phyloP scores from a whole-genome alignment of 1,140 invertebrate species.

The Episyrphus balteatus region DNA sequence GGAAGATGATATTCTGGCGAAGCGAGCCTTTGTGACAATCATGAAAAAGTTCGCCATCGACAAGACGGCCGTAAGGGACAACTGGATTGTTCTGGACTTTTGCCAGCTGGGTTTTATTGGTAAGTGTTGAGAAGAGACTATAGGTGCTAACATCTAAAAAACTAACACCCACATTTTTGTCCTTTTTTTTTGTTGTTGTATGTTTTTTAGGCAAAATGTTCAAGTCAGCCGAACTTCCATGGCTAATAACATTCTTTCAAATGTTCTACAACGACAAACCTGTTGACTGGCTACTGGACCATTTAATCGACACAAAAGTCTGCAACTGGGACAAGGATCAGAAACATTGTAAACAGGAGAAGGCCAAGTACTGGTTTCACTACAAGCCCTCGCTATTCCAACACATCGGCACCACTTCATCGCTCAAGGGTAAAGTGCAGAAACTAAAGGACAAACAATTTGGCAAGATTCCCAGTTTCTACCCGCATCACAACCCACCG shows the following conservation, averaged over 20 bases:
- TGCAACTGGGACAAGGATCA: constrained; percentile 80
- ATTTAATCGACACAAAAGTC: constrained; percentile 81
- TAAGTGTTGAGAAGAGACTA: constrained; percentile 26
- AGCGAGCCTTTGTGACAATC: constrained; percentile 66
- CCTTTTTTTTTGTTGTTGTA: not conserved
- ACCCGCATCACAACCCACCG: constrained; percentile 70
- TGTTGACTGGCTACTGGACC: constrained; percentile 91
- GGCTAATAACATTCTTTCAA: constrained; percentile 85
- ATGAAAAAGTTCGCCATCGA: constrained; percentile 85
- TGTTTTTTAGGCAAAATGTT: constrained; percentile 74
- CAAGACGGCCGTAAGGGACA: constrained; percentile 60
- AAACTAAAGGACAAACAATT: constrained; percentile 93
- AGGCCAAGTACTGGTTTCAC: constrained; percentile 70
- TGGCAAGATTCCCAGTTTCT: constrained; percentile 74
- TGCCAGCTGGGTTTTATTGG: constrained; percentile 89
- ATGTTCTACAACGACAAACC: constrained; percentile 90
- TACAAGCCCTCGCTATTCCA: constrained; percentile 91
- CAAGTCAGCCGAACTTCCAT: constrained; percentile 75
- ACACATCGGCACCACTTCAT: constrained; percentile 92
- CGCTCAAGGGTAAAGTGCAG: constrained; percentile 92
- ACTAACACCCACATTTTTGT: not conserved
- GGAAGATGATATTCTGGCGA: constrained; percentile 91
- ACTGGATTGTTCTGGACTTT: constrained; percentile 90
- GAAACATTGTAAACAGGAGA: constrained; percentile 78
- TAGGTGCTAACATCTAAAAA: not conserved